Evolutionary conservation across 2,797 vertebrate genomes (phyloP).

Genomic region (Anguilla anguilla): DNA sequence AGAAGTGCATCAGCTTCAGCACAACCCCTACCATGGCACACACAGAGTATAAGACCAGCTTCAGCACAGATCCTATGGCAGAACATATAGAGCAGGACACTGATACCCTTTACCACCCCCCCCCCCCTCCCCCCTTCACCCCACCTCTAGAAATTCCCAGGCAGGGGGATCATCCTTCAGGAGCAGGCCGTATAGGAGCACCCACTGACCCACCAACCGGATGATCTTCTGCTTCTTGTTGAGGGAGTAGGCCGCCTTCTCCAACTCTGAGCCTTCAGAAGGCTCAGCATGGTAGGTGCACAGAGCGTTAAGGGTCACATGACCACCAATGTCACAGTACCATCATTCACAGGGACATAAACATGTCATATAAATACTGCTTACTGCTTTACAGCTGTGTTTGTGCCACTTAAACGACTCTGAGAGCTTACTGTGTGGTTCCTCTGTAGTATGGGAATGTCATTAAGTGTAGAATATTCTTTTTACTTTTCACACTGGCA

Average conservation of each 20-base stretch:
- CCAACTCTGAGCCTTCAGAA: conserved; percentile 83
- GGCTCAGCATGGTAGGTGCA: conserved; percentile 83
- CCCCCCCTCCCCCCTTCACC: not conserved
- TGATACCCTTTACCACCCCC: too few species aligned
- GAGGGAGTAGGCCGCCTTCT: conserved; percentile 80
- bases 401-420: not conserved
- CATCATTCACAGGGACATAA: not conserved
- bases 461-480: not conserved
- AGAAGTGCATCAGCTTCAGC: not conserved
- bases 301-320: conserved; percentile 71
- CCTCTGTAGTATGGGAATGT: not conserved
- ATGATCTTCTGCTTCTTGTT: conserved; percentile 87
- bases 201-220: conserved; percentile 87
- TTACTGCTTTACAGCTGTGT: not conserved
- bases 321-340: not conserved
- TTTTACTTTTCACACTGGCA: not conserved
- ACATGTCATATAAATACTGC: not conserved
- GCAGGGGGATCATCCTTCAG: conserved; percentile 81
- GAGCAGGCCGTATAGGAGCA: conserved; percentile 79
- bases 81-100: not conserved
- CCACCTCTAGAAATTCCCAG: conserved; percentile 84
- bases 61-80: not conserved
- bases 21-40: not conserved
- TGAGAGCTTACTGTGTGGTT: not conserved
- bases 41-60: not conserved